Conservation (phyloP, 2,888 invertebrate species). For the Dinocampus coccinellae region DNA sequence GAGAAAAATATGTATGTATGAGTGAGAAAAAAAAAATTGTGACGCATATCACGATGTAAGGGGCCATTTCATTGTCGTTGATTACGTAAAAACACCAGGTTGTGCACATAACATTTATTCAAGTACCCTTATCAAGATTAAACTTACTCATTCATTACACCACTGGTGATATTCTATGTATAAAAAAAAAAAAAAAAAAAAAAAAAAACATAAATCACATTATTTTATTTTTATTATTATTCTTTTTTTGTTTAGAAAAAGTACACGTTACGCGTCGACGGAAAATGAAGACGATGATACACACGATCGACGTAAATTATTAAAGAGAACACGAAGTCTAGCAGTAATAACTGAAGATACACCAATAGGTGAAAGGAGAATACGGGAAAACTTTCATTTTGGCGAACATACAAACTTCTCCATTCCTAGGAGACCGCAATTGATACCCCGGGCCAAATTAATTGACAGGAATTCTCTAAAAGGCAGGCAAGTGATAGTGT, state of each 20-base stretch:
- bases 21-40: too few species aligned
- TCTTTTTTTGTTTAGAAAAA: conserved; percentile 51
- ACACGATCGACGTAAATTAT: conserved; percentile 65
- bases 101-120: background rate
- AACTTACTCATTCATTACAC: background rate
- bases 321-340: conserved; percentile 79
- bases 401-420: conserved; percentile 72
- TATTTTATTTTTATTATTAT: background rate
- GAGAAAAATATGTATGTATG: too few species aligned
- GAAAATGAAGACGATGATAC: conserved; percentile 49
- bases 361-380: conserved; percentile 71
- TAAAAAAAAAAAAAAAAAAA: background rate
- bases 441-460: conserved; percentile 84
- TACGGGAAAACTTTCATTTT: conserved; percentile 54
- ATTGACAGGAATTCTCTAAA: conserved; percentile 82
- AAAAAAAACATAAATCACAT: background rate
- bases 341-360: conserved; percentile 85
- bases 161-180: background rate
- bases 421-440: conserved; percentile 78
- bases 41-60: conserved; percentile 37
- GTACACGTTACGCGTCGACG: conserved; percentile 54
- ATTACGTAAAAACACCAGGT: conserved; percentile 19
- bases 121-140: conserved; percentile 24
- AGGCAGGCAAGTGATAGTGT: conserved; percentile 73
- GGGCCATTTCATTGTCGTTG: conserved; percentile 28